Base-by-base conservation (phyloP, 2,797 vertebrate species). In the Agapornis canus region DNA sequence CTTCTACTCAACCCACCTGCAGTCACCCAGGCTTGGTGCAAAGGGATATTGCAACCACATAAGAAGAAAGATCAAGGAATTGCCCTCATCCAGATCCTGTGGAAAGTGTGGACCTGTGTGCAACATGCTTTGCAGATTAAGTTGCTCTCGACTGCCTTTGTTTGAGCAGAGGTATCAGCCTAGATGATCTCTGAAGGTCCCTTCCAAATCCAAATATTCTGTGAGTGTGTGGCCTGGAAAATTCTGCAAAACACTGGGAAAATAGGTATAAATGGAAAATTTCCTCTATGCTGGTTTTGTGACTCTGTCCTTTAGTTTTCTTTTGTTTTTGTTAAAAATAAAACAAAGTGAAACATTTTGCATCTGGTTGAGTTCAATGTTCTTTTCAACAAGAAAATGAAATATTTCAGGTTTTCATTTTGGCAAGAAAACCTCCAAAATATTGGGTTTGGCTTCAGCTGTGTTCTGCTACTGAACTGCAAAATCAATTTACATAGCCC, bases 371-470 rank as follows among this genome's bases (percentile, higher is more conserved):
- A 85, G 64, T 23, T 85, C 31, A 82, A 56, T 64, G 18, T 60
- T 87, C 40, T 71, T 89, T 95, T 73, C 31, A 92, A 82, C 57
- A 65, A 90, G 49, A 91, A 93, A 90, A 87, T 68, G 0, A 89
- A 92, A 87, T 86, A 80, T 75, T 77, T 90, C 13, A 10, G 14
- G 0, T 77, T 94, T 86, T 61, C 18, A 57, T 70, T 96, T 83
- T 94, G 85, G 60, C 84, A 92, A 90, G 85, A 71, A 89, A 49
- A 6, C 6, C 4, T 52, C 56, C 48, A 77, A 94, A 95, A 94
- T 83, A 95, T 82, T 95, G 13, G 12, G 11, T 82, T 94, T 94
- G 91, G 80, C 82, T 91, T 91, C 49, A 76, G 49, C 42, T 40
- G 10, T 40, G 18, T 88, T 83, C 82, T 86, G 59, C 57, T 72